Evolutionary conservation across 2,888 invertebrate species (phyloP), one percentile per base, ranked within the genome.

Genomic region (Troides oblongomaculatus): DNA sequence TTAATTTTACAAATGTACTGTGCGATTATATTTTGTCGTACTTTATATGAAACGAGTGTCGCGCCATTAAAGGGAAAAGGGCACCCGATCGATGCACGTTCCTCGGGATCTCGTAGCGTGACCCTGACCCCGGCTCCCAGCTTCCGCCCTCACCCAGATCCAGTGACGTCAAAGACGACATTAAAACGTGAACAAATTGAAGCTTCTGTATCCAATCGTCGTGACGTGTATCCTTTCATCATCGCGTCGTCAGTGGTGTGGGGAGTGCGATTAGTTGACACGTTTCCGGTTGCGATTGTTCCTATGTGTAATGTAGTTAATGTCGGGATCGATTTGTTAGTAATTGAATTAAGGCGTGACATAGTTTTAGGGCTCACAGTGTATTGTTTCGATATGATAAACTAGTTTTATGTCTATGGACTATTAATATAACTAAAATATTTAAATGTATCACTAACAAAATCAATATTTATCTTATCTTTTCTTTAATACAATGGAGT

Each of bases 61-160:
- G 46, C 30, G 61, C 36, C 25, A 56, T 60, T 61, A 77, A 50
- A 74, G 79, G 82, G 79, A 80, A 85, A 87, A 85, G 86, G 86
- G 80, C 86, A 79, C 74, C 74, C 72, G 76, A 87, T 87, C 86
- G 85, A 88, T 87, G 66, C 79, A 72, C 77, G 73, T 74, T 74
- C 76, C 71, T 75, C 73, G 72, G 73, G 72, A 75, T 73, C 74
- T 84, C 83, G 82, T 80, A 86, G 79, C 83, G 78, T 77, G 87
- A 81, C 88, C 88, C 79, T 88, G 88, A 88, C 88, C 88, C 77
- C 25, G 7, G 43, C 53, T 23, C 71, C 74, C 71, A 76, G 75
- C 76, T 74, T 75, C 74, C 71, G 71, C 62, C 72, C 73, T 74
- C 75, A 73, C 75, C 73, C 23, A 23, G 2, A 30, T 17, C 72